Evolutionary conservation across 2,113 vertebrate genomes (phyloP).

Genomic region (Leucoraja erinaceus): DNA sequence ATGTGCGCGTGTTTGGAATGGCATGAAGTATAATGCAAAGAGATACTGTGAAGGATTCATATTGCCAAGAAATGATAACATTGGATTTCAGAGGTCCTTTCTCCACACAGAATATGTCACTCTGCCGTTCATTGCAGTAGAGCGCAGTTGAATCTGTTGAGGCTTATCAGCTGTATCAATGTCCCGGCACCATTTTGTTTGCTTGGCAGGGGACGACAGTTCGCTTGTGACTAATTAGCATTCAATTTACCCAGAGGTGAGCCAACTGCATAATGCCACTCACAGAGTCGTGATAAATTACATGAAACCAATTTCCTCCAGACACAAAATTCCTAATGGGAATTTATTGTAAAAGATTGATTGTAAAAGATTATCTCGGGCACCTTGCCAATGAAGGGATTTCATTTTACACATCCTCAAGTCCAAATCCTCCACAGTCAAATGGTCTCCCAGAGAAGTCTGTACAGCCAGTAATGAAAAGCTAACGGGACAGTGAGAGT

Average conservation of each 20-base stretch:
- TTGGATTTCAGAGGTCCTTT: not conserved
- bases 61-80: not conserved
- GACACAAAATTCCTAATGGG: not conserved
- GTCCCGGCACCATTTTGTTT: not conserved
- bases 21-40: not conserved
- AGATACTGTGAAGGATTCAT: not conserved
- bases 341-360: too few species aligned
- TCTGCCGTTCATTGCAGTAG: not conserved
- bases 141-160: not conserved
- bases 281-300: conserved; percentile 5
- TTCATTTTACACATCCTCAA: conserved; percentile 1
- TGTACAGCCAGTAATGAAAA: not conserved
- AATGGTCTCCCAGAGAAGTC: not conserved
- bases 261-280: not conserved
- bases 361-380: conserved; percentile 16
- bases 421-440: not conserved
- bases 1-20: not conserved
- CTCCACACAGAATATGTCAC: not conserved
- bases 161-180: not conserved
- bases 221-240: conserved; percentile 6
- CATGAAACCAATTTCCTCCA: conserved; percentile 27
- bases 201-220: not conserved
- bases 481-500: conserved; percentile 14
- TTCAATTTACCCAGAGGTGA: conserved; percentile 9
- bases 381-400: conserved; percentile 15